These are phyloP conservation scores for Anisognathus igniventris DNA, from an alignment of 2,797 vertebrate genomes.

Conservation along the genomic window DNA sequence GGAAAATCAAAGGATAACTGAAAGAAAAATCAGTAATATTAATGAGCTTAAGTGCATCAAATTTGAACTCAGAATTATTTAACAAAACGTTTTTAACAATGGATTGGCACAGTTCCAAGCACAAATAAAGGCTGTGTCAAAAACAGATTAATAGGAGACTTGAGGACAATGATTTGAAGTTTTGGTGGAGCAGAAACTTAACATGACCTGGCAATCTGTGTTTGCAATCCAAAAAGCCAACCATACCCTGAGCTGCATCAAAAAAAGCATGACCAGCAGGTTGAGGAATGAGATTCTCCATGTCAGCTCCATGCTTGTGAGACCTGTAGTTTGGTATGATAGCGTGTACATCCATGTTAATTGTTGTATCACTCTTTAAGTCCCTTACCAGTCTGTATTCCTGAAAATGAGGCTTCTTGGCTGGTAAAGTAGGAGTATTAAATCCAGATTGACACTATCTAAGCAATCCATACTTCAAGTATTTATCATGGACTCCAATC, in stretches of 20 bases:
- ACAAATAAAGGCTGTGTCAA: neutral
- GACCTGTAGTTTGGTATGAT: neutral
- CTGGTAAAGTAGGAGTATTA: neutral
- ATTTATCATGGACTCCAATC: neutral
- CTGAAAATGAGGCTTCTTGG: neutral
- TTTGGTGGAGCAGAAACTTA: neutral
- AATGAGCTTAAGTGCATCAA: neutral
- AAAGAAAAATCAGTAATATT: neutral
- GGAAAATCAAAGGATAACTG: neutral
- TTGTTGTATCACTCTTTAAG: neutral
- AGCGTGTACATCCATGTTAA: neutral
- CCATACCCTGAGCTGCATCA: neutral
- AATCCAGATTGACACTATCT: neutral
- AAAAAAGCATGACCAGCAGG: neutral
- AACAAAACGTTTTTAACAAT: neutral
- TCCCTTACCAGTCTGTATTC: neutral
- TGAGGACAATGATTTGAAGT: neutral
- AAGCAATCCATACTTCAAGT: neutral
- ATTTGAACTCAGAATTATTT: neutral
- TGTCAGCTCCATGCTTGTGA: rapidly evolving
- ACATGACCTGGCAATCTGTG: neutral
- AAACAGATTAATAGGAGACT: neutral
- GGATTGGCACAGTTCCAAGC: neutral
- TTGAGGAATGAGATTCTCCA: neutral
- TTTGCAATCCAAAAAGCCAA: neutral